Evolutionary conservation across 2,888 invertebrate species (phyloP), one percentile per base, ranked within the genome.

Genomic region (Diarsia brunnea): DNA sequence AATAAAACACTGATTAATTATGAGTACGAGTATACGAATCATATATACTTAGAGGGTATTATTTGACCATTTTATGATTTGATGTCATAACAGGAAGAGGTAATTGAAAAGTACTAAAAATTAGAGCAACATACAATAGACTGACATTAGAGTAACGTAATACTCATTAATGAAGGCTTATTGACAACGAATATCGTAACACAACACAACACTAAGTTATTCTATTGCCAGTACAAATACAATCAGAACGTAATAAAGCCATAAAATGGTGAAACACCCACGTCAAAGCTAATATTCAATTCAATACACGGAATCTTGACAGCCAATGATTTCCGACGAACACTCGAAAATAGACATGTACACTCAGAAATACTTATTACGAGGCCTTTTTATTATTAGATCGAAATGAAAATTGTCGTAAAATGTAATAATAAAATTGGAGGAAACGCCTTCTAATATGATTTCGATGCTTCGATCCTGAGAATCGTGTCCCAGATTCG

Each of bases 391-490:
- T 86, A 86, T 80, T 82, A 76, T 78, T 78, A 75, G 14, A 79
- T 67, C 43, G 72, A 76, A 87, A 86, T 74, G 67, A 84, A 82
- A 85, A 86, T 84, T 79, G 81, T 80, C 86, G 82, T 90, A 84
- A 89, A 90, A 85, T 88, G 85, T 84, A 87, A 87, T 88, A 89
- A 89, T 90, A 89, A 90, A 90, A 90, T 87, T 81, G 86, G 69
- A 81, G 67, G 77, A 83, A 87, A 87, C 71, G 84, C 69, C 75
- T 85, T 87, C 82, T 88, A 89, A 90, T 88, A 89, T 83, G 82
- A 90, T 89, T 92, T 88, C 79, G 80, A 84, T 79, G 81, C 72
- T 81, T 77, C 79, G 75, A 85, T 83, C 83, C 76, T 75, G 69
- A 69, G 79, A 89, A 84, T 80, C 80, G 87, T 86, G 89, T 84